Conservation (phyloP, 37 sponge, comb jelly and placozoan genomes). For the Theonella swinhoei region DNA sequence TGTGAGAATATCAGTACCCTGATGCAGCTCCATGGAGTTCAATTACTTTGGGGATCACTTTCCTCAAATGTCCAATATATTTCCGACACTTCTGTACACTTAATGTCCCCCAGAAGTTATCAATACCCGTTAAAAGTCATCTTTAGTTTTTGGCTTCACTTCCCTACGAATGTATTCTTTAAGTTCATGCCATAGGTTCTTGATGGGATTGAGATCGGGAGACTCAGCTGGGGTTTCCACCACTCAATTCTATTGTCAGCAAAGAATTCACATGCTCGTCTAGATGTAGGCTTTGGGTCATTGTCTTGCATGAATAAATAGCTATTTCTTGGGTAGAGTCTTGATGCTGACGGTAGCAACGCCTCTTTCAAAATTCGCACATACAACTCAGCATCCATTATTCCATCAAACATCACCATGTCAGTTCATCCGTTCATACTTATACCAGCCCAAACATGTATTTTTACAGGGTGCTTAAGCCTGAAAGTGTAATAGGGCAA, state of each 20-base stretch:
- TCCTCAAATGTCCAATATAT: conserved; percentile 4
- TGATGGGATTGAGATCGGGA: conserved; percentile 42
- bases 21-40: not conserved
- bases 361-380: not conserved
- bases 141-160: no score
- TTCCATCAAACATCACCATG: not conserved
- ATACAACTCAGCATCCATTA: conserved; percentile 1
- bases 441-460: conserved; percentile 19
- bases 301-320: conserved; percentile 28
- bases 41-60: conserved; percentile 5
- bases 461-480: conserved; percentile 14
- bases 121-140: conserved; percentile 18
- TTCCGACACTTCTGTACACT: not conserved
- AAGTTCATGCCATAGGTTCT: conserved; percentile 30
- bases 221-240: conserved; percentile 39
- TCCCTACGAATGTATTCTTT: no score
- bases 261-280: not conserved
- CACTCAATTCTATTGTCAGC: conserved; percentile 27
- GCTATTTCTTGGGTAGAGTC: not conserved
- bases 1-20: conserved; percentile 10
- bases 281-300: conserved; percentile 28
- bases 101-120: conserved; percentile 3
- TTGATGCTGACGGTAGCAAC: not conserved
- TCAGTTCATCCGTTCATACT: conserved; percentile 1
- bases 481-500: not conserved